Conservation (phyloP, 2,113 vertebrate species). For the Engystomops pustulosus region DNA sequence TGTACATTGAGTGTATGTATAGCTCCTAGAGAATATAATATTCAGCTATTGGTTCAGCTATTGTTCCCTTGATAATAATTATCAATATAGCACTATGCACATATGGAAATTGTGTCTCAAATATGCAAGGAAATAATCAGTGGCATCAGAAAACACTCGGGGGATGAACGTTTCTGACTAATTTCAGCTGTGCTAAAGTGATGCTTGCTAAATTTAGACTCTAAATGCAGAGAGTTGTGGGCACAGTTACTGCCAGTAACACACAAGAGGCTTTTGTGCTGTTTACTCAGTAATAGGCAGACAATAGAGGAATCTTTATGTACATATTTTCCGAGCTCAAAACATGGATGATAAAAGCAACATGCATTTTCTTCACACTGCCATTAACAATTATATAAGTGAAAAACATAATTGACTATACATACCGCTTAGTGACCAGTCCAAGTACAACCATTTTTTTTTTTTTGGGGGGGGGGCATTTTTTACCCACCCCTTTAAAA, state of each 20-base stretch:
- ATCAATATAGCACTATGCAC: too few species aligned
- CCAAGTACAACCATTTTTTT: too few species aligned
- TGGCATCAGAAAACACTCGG: constrained; percentile 6
- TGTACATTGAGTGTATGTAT: not conserved
- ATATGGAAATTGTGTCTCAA: too few species aligned
- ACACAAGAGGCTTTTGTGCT: constrained; percentile 23
- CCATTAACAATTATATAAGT: too few species aligned
- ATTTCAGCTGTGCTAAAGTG: constrained; percentile 10
- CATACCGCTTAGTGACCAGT: too few species aligned
- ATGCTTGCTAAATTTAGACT: constrained; percentile 38
- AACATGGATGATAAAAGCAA: not conserved
- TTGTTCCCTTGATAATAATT: too few species aligned
- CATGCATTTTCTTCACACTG: too few species aligned
- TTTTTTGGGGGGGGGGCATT: too few species aligned
- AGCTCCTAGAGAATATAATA: not conserved
- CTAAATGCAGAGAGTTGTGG: not conserved
- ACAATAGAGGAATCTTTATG: not conserved
- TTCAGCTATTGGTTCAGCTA: not conserved
- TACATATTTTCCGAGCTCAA: too few species aligned
- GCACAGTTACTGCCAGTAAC: constrained; percentile 15
- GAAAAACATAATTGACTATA: too few species aligned
- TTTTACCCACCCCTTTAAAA: too few species aligned
- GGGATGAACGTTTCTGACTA: not conserved
- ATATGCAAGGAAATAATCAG: too few species aligned
- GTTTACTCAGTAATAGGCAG: not conserved